Evolutionary conservation across 2,797 vertebrate species (phyloP), one percentile per base, ranked within the genome.

Genomic region (Oceanodroma leucorhoa): DNA sequence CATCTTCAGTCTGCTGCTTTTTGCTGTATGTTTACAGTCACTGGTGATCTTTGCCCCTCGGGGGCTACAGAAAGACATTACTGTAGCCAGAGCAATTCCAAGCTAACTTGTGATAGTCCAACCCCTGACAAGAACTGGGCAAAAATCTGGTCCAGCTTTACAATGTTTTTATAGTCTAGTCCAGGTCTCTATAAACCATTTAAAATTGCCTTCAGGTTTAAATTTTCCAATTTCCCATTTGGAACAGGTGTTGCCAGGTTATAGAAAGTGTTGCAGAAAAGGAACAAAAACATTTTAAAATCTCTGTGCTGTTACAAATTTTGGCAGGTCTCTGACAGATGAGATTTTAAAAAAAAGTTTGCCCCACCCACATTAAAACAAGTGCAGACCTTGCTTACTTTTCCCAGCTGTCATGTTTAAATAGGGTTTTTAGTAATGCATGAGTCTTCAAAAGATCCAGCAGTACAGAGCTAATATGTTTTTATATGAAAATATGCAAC

Each of bases 121-220:
- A 2, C 10, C 34, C 10, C 40, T 46, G 34, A 90, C 87, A 88
- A 90, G 48, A 91, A 85, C 70, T 21, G 38, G 36, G 57, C 65
- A 96, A 65, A 94, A 93, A 75, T 75, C 75, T 77, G 71, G 41
- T 80, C 78, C 41, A 77, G 41, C 30, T 94, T 94, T 94, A 81
- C 69, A 60, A 46, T 94, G 81, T 93, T 94, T 94, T 96, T 93
- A 80, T 84, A 95, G 86, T 94, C 88, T 95, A 88, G 77, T 92
- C 93, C 78, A 96, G 84, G 78, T 97, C 96, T 96, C 91, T 93
- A 81, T 96, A 96, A 97, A 96, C 76, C 45, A 87, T 75, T 90
- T 92, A 54, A 94, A 96, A 94, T 61, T 94, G 78, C 94, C 86
- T 93, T 88, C 88, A 89, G 86, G 73, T 94, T 96, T 90, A 84